These are phyloP conservation scores for Meandrina meandrites DNA, from an alignment of 92 coral and sea anemone species.

Conservation along the genomic window DNA sequence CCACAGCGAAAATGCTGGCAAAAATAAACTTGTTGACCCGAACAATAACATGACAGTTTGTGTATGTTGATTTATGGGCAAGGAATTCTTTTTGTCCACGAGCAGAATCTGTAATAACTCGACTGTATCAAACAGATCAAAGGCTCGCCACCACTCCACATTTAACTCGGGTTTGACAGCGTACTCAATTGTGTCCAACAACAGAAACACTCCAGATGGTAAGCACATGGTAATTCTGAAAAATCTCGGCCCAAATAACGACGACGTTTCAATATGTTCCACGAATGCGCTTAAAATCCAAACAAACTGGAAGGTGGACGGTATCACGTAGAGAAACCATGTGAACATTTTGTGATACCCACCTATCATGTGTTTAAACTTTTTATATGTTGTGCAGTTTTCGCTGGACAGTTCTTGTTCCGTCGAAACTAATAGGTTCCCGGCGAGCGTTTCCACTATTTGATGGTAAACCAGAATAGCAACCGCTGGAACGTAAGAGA, in stretches of 20 bases:
- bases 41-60: background rate
- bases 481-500: background rate
- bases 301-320: background rate
- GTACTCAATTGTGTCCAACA: background rate
- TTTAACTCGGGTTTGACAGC: background rate
- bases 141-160: constrained; percentile 9
- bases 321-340: background rate
- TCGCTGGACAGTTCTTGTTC: background rate
- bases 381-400: background rate
- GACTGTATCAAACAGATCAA: background rate
- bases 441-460: background rate
- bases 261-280: background rate
- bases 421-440: background rate
- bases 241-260: background rate
- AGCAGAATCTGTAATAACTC: background rate
- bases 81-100: background rate
- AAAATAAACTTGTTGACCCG: background rate
- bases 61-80: background rate
- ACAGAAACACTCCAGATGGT: background rate
- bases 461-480: background rate
- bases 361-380: background rate
- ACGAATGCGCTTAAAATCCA: background rate
- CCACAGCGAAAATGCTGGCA: background rate
- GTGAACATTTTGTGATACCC: constrained; percentile 3
- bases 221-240: background rate